A percentile compares a stretch with the other conserved stretches of the same genome.
These are phyloP conservation scores for Cryptomyrus ogoouensis DNA, from an alignment of 2,113 vertebrate genomes.

Conservation along the genomic window DNA sequence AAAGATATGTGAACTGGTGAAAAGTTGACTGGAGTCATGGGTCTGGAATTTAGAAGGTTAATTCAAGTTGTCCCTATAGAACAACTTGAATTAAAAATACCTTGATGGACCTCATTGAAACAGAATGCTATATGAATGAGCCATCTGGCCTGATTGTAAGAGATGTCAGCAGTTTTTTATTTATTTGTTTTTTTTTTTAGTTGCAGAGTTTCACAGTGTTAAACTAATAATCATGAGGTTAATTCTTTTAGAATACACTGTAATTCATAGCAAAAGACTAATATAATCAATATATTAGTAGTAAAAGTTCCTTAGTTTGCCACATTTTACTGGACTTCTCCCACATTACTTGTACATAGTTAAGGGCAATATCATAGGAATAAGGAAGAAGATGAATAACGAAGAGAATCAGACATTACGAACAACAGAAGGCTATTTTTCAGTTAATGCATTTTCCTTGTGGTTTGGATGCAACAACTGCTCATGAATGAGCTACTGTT, in stretches of 20 bases:
- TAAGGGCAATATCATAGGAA: neutral
- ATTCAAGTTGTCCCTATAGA: neutral
- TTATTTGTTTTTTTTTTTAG: neutral
- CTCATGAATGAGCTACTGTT: neutral
- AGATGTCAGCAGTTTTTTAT: neutral
- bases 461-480: neutral
- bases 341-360: neutral
- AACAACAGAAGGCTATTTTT: neutral
- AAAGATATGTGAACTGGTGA: neutral
- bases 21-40: neutral
- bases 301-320: neutral
- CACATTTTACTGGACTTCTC: neutral
- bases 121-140: neutral
- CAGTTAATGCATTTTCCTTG: neutral
- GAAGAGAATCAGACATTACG: neutral
- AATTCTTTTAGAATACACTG: neutral
- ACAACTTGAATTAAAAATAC: neutral
- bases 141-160: neutral
- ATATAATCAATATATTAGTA: neutral
- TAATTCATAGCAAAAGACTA: neutral
- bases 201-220: neutral
- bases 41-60: neutral
- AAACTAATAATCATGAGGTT: neutral
- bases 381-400: neutral
- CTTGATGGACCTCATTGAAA: neutral